These are phyloP conservation scores for Larimichthys crocea DNA, from an alignment of 2,113 vertebrate genomes.

Conservation along the genomic window DNA sequence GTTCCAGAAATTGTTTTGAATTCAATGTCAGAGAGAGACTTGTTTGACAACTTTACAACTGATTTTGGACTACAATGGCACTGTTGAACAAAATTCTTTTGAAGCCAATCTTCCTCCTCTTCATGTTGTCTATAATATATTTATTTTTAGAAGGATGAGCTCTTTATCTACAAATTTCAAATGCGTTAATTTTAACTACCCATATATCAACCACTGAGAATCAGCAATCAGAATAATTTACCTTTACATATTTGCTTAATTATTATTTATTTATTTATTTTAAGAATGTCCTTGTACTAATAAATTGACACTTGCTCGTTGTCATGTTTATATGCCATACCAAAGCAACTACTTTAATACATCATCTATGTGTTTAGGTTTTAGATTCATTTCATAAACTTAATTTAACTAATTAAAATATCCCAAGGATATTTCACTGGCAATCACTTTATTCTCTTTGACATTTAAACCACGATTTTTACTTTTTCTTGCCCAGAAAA, in stretches of 20 bases:
- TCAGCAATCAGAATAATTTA: neutral
- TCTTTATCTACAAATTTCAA: no score
- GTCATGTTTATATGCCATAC: neutral
- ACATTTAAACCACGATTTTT: neutral
- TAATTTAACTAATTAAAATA: slow-evolving; percentile 2
- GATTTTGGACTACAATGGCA: neutral
- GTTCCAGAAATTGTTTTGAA: neutral
- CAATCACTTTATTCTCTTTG: slow-evolving; percentile 1
- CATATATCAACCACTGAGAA: no score
- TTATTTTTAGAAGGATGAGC: no score
- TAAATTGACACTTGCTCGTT: neutral
- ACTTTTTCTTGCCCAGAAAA: slow-evolving; percentile 28
- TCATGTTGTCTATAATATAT: neutral
- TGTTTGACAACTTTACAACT: neutral
- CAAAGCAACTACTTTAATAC: neutral
- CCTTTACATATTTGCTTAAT: neutral
- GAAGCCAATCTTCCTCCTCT: neutral
- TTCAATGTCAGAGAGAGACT: neutral
- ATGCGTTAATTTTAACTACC: no score
- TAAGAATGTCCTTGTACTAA: neutral
- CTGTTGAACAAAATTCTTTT: neutral
- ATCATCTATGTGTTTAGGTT: neutral
- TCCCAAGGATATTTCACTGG: neutral
- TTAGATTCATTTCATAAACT: neutral
- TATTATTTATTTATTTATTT: neutral